phyloP scores from a whole-genome alignment of 2,888 invertebrate species.

The Sceliomorpha sp. region DNA sequence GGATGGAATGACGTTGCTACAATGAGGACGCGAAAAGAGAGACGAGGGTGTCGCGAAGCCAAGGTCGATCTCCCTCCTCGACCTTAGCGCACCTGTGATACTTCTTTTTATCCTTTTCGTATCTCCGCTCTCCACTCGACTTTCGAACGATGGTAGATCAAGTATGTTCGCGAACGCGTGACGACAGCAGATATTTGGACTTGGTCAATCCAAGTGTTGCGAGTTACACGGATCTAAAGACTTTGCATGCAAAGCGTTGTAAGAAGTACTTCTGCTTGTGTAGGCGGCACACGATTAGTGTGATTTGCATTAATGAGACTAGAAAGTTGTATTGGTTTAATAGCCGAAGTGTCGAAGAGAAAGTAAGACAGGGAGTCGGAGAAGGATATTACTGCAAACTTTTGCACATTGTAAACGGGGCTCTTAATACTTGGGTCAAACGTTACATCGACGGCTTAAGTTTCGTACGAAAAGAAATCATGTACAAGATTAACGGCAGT shows the following conservation, averaged over 20 bases:
- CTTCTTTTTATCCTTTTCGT: constrained; percentile 8
- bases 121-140: constrained; percentile 7
- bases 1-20: constrained; percentile 25
- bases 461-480: constrained; percentile 70
- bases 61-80: constrained; percentile 31
- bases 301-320: constrained; percentile 76
- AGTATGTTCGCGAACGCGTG: constrained; percentile 65
- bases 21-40: constrained; percentile 50
- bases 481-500: constrained; percentile 77
- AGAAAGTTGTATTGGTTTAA: constrained; percentile 77
- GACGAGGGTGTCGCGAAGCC: constrained; percentile 28
- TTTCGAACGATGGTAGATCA: constrained; percentile 76
- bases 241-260: constrained; percentile 70
- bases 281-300: constrained; percentile 75
- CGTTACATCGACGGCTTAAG: constrained; percentile 73
- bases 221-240: constrained; percentile 71
- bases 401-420: constrained; percentile 71
- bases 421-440: constrained; percentile 73
- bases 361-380: constrained; percentile 71
- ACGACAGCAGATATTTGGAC: constrained; percentile 67
- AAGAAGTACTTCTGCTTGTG: constrained; percentile 76
- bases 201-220: constrained; percentile 69
- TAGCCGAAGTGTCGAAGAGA: constrained; percentile 75
- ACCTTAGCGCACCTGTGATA: constrained; percentile 20
- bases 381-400: constrained; percentile 77